Conservation (phyloP, 2,888 invertebrate genomes). For the Ferrisia virgata region DNA sequence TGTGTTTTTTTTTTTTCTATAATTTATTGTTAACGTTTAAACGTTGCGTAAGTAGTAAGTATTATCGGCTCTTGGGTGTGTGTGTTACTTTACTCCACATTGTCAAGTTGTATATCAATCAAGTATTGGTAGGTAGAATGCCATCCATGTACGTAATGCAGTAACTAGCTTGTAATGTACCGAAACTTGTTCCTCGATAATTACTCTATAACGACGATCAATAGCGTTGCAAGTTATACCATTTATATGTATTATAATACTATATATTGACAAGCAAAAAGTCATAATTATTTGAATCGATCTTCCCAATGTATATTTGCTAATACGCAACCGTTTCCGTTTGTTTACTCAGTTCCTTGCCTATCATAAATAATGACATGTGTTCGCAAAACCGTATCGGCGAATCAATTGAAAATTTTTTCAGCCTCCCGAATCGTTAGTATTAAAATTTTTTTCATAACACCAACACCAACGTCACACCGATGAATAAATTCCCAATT, state of each 20-base stretch:
- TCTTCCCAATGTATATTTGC: not conserved
- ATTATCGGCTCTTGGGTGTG: too few species aligned
- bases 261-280: not conserved
- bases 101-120: not conserved
- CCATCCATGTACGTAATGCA: not conserved
- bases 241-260: not conserved
- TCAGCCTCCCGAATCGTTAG: not conserved
- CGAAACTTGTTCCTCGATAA: not conserved
- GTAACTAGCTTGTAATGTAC: not conserved
- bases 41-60: not conserved
- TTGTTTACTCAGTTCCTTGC: constrained; percentile 13
- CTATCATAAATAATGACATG: not conserved
- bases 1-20: not conserved
- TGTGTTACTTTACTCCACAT: not conserved
- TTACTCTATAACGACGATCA: constrained; percentile 7
- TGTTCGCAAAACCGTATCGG: not conserved
- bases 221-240: not conserved
- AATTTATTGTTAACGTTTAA: not conserved
- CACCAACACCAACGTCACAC: not conserved
- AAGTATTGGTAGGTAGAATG: not conserved
- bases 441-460: not conserved
- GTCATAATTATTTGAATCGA: constrained; percentile 5
- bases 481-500: constrained; percentile 3
- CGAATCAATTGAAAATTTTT: not conserved
- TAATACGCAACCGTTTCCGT: not conserved